Percentiles rank a stretch among this genome's conserved stretches.
These are phyloP conservation scores for Epizoanthus ramosus DNA, from an alignment of 92 coral and sea anemone species.

Conservation along the genomic window DNA sequence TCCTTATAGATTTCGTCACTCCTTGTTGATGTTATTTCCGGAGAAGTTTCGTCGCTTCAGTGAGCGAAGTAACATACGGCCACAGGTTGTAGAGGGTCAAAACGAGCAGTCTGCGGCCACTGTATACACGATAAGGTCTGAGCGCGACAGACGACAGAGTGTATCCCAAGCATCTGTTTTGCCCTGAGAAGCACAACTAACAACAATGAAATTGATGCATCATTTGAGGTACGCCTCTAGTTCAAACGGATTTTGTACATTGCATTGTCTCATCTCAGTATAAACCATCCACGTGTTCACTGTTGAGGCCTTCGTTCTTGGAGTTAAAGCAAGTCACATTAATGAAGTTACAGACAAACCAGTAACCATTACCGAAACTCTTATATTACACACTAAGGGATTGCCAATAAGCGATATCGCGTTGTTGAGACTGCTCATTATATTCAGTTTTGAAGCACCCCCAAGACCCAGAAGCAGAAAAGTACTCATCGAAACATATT, in stretches of 20 bases:
- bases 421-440: no score
- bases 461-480: no score
- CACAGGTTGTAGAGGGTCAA: not conserved
- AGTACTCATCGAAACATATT: no score
- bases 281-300: constrained; percentile 16
- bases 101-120: not conserved
- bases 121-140: not conserved
- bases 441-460: no score
- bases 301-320: constrained; percentile 20
- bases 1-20: constrained; percentile 21
- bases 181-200: constrained; percentile 25
- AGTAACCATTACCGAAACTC: no score
- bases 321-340: no score
- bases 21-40: constrained; percentile 11
- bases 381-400: no score
- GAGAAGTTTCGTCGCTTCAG: constrained; percentile 2
- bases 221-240: not conserved
- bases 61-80: not conserved
- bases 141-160: not conserved
- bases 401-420: no score
- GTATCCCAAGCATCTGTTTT: not conserved
- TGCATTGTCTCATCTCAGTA: constrained; percentile 15
- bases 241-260: not conserved
- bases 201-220: not conserved
- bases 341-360: no score